A percentile compares a stretch with the other conserved stretches of the same genome.
Evolutionary conservation across 2,888 invertebrate species (phyloP).

Genomic region (Melinaea marsaeus): DNA sequence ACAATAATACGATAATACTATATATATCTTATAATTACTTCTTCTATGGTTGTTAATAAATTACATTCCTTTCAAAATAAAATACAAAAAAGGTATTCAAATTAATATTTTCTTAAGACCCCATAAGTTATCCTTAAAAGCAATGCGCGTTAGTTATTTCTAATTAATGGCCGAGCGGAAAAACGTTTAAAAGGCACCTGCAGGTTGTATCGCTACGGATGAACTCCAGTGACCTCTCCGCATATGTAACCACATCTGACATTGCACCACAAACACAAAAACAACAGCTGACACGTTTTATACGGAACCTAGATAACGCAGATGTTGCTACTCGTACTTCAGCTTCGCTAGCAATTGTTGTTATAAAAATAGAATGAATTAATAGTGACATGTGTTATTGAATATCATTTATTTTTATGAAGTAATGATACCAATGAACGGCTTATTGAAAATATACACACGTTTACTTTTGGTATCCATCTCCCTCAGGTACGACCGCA

Average conservation of each 20-base stretch:
- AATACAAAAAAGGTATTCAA: background rate
- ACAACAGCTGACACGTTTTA: constrained; percentile 20
- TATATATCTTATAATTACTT: too few species aligned
- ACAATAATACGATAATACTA: too few species aligned
- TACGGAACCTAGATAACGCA: constrained; percentile 17
- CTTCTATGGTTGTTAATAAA: too few species aligned
- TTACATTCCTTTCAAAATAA: too few species aligned
- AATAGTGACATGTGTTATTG: background rate
- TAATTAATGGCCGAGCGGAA: constrained; percentile 28
- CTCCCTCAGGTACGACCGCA: constrained; percentile 31
- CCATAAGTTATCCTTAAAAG: background rate
- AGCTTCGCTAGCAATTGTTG: too few species aligned
- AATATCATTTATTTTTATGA: background rate
- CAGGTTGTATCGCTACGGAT: constrained; percentile 42
- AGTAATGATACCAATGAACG: background rate
- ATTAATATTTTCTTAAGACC: constrained; percentile 1
- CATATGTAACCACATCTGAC: constrained; percentile 37
- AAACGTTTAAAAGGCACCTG: constrained; percentile 34
- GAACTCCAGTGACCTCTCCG: constrained; percentile 52
- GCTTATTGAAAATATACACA: constrained; percentile 19
- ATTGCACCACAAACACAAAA: constrained; percentile 30
- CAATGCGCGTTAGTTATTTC: constrained; percentile 15
- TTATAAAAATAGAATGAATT: background rate
- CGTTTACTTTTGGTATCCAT: constrained; percentile 21
- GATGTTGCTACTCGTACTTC: constrained; percentile 5